Conservation (phyloP, 2,888 invertebrate genomes). For the Torymus auratus region DNA sequence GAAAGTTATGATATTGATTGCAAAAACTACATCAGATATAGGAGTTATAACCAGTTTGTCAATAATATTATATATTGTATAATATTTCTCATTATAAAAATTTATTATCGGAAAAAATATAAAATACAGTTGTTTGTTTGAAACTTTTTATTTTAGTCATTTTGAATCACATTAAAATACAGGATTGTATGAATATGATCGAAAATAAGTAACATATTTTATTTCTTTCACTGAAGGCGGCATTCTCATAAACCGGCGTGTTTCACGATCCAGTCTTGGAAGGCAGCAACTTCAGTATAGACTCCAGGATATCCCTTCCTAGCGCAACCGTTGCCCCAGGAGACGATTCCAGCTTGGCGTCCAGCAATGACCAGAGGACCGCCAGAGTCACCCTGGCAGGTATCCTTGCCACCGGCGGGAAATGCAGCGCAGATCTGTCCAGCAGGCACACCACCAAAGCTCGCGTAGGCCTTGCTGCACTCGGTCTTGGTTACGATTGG, state of each 20-base stretch:
- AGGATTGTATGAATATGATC: no score
- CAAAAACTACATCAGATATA: no score
- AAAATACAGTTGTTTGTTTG: no score
- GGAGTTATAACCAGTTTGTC: no score
- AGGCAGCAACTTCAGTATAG: conserved; percentile 78
- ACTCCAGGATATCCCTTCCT: conserved; percentile 76
- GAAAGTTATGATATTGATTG: no score
- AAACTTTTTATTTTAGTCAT: no score
- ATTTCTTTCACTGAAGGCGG: conserved; percentile 55
- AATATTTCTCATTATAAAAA: no score
- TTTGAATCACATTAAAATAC: no score
- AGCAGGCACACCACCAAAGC: conserved; percentile 62
- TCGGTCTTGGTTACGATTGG: conserved; percentile 78
- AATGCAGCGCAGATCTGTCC: conserved; percentile 80
- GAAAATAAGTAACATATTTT: background rate
- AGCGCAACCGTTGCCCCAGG: conserved; percentile 80
- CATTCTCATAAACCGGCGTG: conserved; percentile 51
- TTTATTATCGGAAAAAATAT: no score
- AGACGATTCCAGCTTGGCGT: conserved; percentile 77
- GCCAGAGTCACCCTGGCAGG: conserved; percentile 78
- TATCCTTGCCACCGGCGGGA: conserved; percentile 78
- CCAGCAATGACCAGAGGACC: conserved; percentile 77
- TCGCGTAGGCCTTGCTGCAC: conserved; percentile 78
- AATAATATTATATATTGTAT: no score
- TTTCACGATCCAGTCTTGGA: conserved; percentile 70